Conservation (phyloP, 2,113 vertebrate genomes). For the Oenanthe melanoleuca region DNA sequence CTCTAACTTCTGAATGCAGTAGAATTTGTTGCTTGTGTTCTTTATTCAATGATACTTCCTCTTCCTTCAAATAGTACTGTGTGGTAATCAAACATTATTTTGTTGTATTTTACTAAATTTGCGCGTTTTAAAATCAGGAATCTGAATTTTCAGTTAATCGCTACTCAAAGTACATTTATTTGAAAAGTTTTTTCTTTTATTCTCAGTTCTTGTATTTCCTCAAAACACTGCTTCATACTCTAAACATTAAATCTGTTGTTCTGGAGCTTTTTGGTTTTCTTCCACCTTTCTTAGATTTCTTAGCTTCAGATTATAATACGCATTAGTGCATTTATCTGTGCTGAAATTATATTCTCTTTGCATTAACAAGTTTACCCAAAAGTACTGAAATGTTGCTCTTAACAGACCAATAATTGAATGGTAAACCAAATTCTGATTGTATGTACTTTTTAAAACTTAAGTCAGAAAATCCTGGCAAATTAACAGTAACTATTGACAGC, state of each 20-base stretch:
- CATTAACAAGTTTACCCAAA: not conserved
- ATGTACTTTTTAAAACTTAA: not conserved
- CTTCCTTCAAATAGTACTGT: not conserved
- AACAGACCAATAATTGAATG: not conserved
- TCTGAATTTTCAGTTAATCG: not conserved
- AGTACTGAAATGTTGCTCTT: not conserved
- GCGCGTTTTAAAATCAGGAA: not conserved
- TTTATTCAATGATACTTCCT: not conserved
- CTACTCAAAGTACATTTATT: not conserved
- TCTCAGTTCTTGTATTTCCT: not conserved
- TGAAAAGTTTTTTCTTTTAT: not conserved
- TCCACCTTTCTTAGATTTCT: not conserved
- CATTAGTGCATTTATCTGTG: not conserved
- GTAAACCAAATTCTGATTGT: not conserved
- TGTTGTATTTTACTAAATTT: not conserved
- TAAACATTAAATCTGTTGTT: not conserved
- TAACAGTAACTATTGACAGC: not conserved
- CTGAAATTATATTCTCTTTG: not conserved
- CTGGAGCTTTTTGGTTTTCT: not conserved
- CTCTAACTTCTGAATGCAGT: slow-evolving; percentile 21
- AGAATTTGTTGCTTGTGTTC: slow-evolving; percentile 12
- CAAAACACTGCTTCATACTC: not conserved
- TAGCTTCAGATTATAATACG: not conserved
- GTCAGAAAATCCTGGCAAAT: not conserved
- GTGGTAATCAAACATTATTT: not conserved